Percentiles rank a stretch among this genome's conserved stretches.
Evolutionary conservation across 37 sponge, comb jelly and placozoan species (phyloP).

Genomic region (Eunapius fragilis): DNA sequence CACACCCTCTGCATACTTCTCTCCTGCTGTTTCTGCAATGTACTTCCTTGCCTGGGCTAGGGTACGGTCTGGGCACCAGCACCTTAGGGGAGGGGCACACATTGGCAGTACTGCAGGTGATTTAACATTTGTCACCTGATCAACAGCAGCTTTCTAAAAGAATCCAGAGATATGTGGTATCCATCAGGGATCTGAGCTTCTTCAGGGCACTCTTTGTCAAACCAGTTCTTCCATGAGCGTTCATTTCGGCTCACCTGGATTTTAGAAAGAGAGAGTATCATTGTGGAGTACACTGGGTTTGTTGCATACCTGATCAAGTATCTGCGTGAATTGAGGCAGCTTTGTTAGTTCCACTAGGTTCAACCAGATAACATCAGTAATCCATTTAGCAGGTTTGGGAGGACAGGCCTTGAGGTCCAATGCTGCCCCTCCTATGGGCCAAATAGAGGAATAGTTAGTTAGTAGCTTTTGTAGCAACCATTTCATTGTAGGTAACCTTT

Average conservation of each 20-base stretch:
- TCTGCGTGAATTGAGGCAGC: slow-evolving; percentile 90
- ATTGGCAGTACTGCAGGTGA: not conserved
- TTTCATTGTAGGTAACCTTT: slow-evolving; percentile 58
- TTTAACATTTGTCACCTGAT: slow-evolving; percentile 55
- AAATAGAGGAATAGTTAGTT: not conserved
- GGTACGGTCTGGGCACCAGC: slow-evolving; percentile 98
- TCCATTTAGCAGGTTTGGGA: slow-evolving; percentile 95
- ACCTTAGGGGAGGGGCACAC: slow-evolving; percentile 49
- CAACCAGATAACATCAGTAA: slow-evolving; percentile 97
- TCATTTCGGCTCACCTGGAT: slow-evolving; percentile 85
- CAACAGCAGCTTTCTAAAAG: slow-evolving; percentile 86
- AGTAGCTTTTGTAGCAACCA: not conserved
- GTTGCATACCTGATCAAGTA: slow-evolving; percentile 83
- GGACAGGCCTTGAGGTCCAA: slow-evolving; percentile 92
- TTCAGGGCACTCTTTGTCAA: slow-evolving; percentile 96
- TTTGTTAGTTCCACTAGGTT: slow-evolving; percentile 95
- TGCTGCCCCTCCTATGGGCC: slow-evolving; percentile 88
- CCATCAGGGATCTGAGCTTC: slow-evolving; percentile 97
- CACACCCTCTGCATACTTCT: slow-evolving; percentile 94
- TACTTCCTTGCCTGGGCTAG: slow-evolving; percentile 98
- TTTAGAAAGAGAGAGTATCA: not conserved
- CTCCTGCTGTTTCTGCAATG: slow-evolving; percentile 89
- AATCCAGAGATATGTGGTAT: slow-evolving; percentile 92
- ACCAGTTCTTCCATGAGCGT: slow-evolving; percentile 93
- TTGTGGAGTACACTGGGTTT: not conserved